phyloP scores from a whole-genome alignment of 2,888 invertebrate genomes.

The Norana najaformis region DNA sequence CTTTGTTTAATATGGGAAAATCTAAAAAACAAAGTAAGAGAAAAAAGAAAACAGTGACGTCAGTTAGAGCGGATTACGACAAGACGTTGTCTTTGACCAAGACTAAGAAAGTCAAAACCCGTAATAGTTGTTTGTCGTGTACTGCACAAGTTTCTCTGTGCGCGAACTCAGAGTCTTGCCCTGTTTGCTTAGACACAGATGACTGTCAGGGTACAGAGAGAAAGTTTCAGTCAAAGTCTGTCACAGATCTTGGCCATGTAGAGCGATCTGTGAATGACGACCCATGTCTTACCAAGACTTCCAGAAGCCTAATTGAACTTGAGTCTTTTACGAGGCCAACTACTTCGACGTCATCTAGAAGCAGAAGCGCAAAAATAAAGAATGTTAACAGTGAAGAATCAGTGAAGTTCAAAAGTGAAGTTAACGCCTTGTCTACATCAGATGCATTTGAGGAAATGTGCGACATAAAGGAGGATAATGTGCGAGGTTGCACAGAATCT shows the following conservation, averaged over 20 bases:
- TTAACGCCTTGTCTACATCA: background rate
- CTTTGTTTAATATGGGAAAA: constrained; percentile 19
- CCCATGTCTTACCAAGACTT: background rate
- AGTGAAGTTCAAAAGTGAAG: background rate
- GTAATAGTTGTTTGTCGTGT: background rate
- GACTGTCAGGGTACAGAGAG: background rate
- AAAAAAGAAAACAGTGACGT: background rate
- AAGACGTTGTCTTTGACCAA: background rate
- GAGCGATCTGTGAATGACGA: background rate
- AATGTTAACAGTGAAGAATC: background rate
- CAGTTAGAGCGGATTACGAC: background rate
- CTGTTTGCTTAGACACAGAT: background rate
- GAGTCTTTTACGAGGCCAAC: background rate
- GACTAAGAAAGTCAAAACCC: background rate
- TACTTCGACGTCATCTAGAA: background rate
- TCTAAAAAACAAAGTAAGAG: background rate
- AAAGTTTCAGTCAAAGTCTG: background rate
- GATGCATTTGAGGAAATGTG: background rate
- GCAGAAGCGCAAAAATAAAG: background rate
- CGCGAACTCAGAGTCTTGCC: background rate
- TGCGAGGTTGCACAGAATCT: background rate
- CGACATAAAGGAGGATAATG: background rate
- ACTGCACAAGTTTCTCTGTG: background rate
- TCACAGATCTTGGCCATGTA: background rate
- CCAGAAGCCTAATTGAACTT: background rate